phyloP scores from a whole-genome alignment of 2,888 invertebrate species.

The Nymphalis polychloros region DNA sequence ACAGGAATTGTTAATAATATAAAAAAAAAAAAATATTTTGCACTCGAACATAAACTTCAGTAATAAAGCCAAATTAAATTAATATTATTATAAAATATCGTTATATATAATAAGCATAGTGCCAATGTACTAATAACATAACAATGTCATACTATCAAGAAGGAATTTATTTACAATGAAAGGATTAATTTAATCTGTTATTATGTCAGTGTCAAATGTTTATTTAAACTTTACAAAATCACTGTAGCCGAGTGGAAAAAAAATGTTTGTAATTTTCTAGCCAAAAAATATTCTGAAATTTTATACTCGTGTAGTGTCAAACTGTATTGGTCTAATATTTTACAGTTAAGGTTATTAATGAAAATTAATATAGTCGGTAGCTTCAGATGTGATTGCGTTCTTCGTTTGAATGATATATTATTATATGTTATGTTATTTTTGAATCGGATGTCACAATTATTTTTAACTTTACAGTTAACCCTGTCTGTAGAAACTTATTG shows the following conservation, averaged over 20 bases:
- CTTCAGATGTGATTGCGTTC: slow-evolving; percentile 4
- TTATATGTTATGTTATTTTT: slow-evolving; percentile 8
- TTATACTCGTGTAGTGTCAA: slow-evolving; percentile 6
- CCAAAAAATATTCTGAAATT: slow-evolving; percentile 4
- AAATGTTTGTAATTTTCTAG: slow-evolving; percentile 11
- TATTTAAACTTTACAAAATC: slow-evolving; percentile 9
- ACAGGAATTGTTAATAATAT: no score
- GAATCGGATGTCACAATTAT: slow-evolving; percentile 15
- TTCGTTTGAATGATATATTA: slow-evolving; percentile 10
- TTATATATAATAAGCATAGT: no score
- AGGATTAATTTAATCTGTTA: no score
- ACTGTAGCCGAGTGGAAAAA: slow-evolving; percentile 7
- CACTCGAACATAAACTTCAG: no score
- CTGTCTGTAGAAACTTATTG: slow-evolving; percentile 19
- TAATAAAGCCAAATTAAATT: no score
- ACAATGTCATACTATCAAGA: no score
- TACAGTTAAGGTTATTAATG: slow-evolving; percentile 4
- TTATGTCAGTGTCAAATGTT: neutral
- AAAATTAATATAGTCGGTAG: slow-evolving; percentile 1
- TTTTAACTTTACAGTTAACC: slow-evolving; percentile 1
- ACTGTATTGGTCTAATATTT: slow-evolving; percentile 8
- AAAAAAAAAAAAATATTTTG: no score
- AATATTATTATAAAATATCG: no score
- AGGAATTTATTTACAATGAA: no score
- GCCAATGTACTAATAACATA: no score